Evolutionary conservation across 2,888 invertebrate species (phyloP), one percentile per base, ranked within the genome.

Genomic region (Alloplasta piceator): DNA sequence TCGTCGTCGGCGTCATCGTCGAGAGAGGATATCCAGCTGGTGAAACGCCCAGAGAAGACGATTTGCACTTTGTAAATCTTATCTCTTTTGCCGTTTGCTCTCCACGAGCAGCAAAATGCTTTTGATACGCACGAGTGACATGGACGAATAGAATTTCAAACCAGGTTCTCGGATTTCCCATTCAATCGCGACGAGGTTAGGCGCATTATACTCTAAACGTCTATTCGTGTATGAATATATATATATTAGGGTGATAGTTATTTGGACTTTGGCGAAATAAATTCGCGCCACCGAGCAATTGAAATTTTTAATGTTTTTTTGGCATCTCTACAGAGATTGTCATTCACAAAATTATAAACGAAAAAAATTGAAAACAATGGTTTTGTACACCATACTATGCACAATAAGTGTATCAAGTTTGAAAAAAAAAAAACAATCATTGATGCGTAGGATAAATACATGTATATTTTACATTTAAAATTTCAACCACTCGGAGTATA

Each of bases 11-110:
- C 66, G 3, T 61, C 66, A 41, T 58, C 39, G 61, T 43, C 64
- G 55, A 26, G 48, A 14, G 10, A 55, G 50, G 43, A 16, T 16
- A 77, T 71, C 71, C 76, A 61, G 67, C 16, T 55, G 77, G 71
- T 75, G 26, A 52, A 56, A 67, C 55, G 63, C 63, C 71, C 14
- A 16, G 52, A 64, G 48, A 66, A 80, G 67, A 41, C 82, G 74
- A 86, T 83, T 83, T 80, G 75, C 83, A 82, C 80, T 80, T 81
- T 80, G 82, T 80, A 84, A 85, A 86, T 86, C 61, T 80, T 75
- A 75, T 70, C 76, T 78, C 71, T 26, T 26, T 60, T 16, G 39
- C 14, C 78, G 76, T 76, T 60, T 5, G 16, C 9, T n/a, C 38
- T 26, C 26, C 26, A 26, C 26, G 26, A 26, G 26, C 26, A 26